Base-by-base conservation (phyloP, 2,797 vertebrate species). In the Catamblyrhynchus diadema region DNA sequence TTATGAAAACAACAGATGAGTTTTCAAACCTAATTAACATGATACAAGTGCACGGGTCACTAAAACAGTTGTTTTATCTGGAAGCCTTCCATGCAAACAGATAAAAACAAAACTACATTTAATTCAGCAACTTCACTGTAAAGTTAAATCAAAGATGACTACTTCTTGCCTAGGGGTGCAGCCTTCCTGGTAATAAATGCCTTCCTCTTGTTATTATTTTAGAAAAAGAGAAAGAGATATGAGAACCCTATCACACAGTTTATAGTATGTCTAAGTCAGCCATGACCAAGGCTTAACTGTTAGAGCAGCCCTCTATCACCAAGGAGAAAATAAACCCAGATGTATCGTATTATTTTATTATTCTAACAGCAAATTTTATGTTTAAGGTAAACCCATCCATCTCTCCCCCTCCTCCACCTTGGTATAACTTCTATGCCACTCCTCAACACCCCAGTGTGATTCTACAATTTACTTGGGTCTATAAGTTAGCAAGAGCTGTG, bases 1-100 rank as follows among this genome's bases (percentile, higher is more conserved):
- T 98, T 98, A 98, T 97, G 97, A 98, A 98, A 98, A 98, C 98
- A 98, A 98, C 97, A 97, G 97, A 98, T 90, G 98, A 96, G 96
- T 98, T 98, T 98, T 98, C 98, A 98, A 98, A 98, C 97, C 98
- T 97, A 98, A 98, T 98, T 98, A 98, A 98, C 97, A 98, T 98
- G 97, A 98, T 97, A 97, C 97, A 96, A 98, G 97, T 97, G 95
- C 97, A 97, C 93, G 97, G 98, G 98, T 98, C 98, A 98, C 92
- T 93, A 97, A 95, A 97, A 94, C 86, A 97, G 97, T 97, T 98
- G 97, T 98, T 98, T 98, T 98, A 97, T 97, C 97, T 98, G 98
- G 98, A 98, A 98, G 87, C 37, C 62, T 97, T 98, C 98, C 98
- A 98, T 95, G 91, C 95, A 97, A 98, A 98, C 83, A 98, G 98